phyloP scores from a whole-genome alignment of 2,888 invertebrate genomes.

The Sphinx pinastri region DNA sequence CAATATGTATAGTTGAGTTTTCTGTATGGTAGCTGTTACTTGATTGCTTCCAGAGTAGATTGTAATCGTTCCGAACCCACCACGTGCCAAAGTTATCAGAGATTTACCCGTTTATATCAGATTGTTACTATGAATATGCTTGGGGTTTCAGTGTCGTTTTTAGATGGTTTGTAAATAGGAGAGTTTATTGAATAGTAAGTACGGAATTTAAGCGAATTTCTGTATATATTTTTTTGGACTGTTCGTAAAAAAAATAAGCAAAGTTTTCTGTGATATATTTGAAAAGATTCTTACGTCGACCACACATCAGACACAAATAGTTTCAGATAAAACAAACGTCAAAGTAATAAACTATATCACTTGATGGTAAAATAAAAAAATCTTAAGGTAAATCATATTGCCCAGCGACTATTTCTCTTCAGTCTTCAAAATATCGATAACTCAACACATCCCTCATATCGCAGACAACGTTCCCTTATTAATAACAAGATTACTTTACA shows the following conservation, averaged over 20 bases:
- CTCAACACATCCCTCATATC: neutral
- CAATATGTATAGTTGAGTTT: neutral
- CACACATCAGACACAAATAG: too few species aligned
- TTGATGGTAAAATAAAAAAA: too few species aligned
- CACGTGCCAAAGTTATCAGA: neutral
- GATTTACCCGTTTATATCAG: neutral
- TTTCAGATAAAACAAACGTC: too few species aligned
- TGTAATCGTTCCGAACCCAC: neutral
- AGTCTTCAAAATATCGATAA: conserved; percentile 7
- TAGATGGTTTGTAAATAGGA: neutral
- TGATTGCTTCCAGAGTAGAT: neutral
- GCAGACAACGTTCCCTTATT: conserved; percentile 28
- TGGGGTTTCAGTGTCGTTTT: too few species aligned
- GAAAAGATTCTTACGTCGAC: too few species aligned
- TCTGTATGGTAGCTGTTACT: neutral
- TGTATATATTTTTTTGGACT: too few species aligned
- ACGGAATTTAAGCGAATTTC: too few species aligned
- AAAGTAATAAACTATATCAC: too few species aligned
- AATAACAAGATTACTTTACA: conserved; percentile 40
- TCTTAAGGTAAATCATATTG: too few species aligned
- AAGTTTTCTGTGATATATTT: too few species aligned
- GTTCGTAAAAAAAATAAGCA: too few species aligned
- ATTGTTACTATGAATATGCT: neutral
- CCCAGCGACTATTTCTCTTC: neutral
- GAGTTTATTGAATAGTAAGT: neutral